Conservation (phyloP, 2,888 invertebrate species). For the Campoplex nolae region DNA sequence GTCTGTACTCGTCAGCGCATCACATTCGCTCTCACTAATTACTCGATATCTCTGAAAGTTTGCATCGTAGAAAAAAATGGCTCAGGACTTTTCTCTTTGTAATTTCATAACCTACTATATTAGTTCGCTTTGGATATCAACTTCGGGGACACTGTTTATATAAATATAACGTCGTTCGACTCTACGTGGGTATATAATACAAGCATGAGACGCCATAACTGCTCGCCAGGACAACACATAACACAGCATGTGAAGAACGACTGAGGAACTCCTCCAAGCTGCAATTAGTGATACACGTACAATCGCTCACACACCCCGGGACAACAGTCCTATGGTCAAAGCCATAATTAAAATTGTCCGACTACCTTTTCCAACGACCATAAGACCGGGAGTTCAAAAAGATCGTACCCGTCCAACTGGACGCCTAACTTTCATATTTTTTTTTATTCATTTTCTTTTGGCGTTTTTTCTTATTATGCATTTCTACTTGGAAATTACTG, state of each 20-base stretch:
- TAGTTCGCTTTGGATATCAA: not conserved
- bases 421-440: not conserved
- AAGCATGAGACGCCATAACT: conserved; percentile 49
- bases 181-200: conserved; percentile 39
- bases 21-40: not conserved
- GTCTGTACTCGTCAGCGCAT: not conserved
- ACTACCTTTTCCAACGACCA: conserved; percentile 59
- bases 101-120: not conserved
- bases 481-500: conserved; percentile 48
- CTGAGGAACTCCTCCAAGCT: conserved; percentile 67
- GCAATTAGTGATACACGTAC: conserved; percentile 79
- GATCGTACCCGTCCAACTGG: conserved; percentile 36
- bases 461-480: not conserved
- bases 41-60: not conserved
- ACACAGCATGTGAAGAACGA: conserved; percentile 52
- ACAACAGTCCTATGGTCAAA: conserved; percentile 65
- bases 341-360: conserved; percentile 80
- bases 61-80: not conserved
- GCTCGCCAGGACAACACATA: conserved; percentile 19
- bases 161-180: not conserved
- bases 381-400: conserved; percentile 39
- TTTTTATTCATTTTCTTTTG: not conserved
- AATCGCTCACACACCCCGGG: conserved; percentile 13
- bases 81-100: not conserved
- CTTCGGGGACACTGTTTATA: not conserved